These are phyloP conservation scores for Chelonoidis abingdonii DNA, from an alignment of 2,113 vertebrate genomes.

Conservation along the genomic window DNA sequence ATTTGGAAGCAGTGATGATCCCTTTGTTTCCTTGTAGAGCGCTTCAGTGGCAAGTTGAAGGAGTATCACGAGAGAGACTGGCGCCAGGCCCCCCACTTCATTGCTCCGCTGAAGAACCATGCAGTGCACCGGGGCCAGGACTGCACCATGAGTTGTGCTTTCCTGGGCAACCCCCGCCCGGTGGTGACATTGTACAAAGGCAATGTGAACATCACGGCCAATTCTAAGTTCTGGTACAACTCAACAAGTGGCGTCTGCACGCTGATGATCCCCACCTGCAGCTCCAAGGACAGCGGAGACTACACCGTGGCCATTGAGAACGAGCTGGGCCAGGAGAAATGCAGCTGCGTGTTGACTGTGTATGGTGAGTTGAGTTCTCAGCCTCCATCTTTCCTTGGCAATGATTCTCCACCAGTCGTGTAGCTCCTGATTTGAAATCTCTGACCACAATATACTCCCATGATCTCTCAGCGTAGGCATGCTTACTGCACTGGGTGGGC, in stretches of 20 bases:
- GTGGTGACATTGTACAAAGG: constrained; percentile 66
- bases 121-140: constrained; percentile 45
- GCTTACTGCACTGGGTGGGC: not conserved
- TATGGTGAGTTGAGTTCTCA: constrained; percentile 48
- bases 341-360: constrained; percentile 69
- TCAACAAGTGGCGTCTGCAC: constrained; percentile 69
- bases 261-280: constrained; percentile 69
- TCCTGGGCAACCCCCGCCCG: constrained; percentile 68
- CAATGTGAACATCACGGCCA: constrained; percentile 57
- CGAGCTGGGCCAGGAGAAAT: constrained; percentile 64
- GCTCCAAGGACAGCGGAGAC: constrained; percentile 59
- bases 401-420: not conserved
- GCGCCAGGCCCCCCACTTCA: constrained; percentile 70
- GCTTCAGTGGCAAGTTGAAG: constrained; percentile 37
- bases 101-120: constrained; percentile 70
- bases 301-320: constrained; percentile 76
- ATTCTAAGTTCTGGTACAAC: constrained; percentile 70
- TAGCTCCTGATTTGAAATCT: not conserved
- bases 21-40: not conserved
- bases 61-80: constrained; percentile 44
- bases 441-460: not conserved
- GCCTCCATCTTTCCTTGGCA: not conserved
- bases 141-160: constrained; percentile 77
- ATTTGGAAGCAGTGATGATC: not conserved
- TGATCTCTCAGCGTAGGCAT: accelerated